Conservation (phyloP, 2,797 vertebrate genomes). For the Potorous gilbertii region DNA sequence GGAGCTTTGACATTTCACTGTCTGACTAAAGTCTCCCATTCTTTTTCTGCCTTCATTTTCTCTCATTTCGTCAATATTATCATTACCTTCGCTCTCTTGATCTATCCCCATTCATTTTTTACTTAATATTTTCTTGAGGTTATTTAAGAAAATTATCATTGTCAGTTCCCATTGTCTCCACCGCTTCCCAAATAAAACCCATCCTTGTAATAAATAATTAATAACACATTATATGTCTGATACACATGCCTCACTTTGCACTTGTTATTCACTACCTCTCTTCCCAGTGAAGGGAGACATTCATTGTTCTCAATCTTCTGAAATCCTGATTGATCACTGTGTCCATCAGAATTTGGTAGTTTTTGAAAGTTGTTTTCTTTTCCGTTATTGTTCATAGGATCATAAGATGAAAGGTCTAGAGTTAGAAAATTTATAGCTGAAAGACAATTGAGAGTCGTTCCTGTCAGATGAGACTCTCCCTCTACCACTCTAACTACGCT, state of each 20-base stretch:
- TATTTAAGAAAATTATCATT: background rate
- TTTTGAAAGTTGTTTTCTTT: background rate
- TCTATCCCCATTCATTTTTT: background rate
- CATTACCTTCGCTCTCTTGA: background rate
- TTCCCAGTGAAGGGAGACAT: background rate
- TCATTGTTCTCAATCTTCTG: background rate
- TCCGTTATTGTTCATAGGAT: background rate
- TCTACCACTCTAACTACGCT: background rate
- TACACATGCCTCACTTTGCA: background rate
- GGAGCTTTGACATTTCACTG: background rate
- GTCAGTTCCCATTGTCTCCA: background rate
- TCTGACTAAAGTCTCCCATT: background rate
- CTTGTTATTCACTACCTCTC: background rate
- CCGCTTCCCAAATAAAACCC: background rate
- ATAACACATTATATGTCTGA: background rate
- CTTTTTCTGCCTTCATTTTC: background rate
- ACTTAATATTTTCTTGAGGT: background rate
- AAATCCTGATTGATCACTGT: background rate
- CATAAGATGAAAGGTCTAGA: background rate
- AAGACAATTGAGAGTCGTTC: background rate
- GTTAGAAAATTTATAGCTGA: background rate
- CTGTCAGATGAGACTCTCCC: background rate
- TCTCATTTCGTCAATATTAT: background rate
- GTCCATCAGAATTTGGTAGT: background rate
- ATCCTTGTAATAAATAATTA: background rate